Base-by-base conservation (phyloP, 2,113 vertebrate species). In the Dicerorhinus sumatrensis region DNA sequence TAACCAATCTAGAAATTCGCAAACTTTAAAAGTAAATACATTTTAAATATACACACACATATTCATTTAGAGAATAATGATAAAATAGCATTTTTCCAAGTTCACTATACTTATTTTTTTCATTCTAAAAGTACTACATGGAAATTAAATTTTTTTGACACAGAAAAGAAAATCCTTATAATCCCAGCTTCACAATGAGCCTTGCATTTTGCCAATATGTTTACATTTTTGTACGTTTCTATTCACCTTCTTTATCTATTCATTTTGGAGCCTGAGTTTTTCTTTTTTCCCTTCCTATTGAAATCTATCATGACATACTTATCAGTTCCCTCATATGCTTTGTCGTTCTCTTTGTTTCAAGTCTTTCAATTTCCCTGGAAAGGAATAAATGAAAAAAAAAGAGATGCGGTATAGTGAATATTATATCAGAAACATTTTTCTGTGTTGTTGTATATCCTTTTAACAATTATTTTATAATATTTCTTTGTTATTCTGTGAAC, bases 151-250 rank as follows among this genome's bases (percentile, higher is more conserved):
- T 63, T 80, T 76, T 72, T 90, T 82, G 58, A 81, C 31, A 51
- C 12, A 73, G n/a, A 46, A 93, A 83, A 75, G 33, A 92, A 92
- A 96, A 85, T 67, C 7, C 27, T 96, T 65, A 31, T 25, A 80
- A 48, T 83, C 10, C 6, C 10, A 85, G 29, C 42, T 72, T 82
- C n/a, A 36, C 23, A 63, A 31, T 56, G 77, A 81, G 76, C 10
- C 48, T 75, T 48, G 8, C 20, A 42, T n/a, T 69, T 70, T 48
- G 16, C 11, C 79, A 88, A 31, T 58, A 36, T 56, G 23, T 48
- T 60, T 39, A 2, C 13, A 14, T 77, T 67, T 92, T 65, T 79
- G 14, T 46, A 16, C 10, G 14, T 75, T 33, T 88, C 39, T 60
- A 1, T 20, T 1, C 0, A n/a, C 8, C n/a, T 4, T 51, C 51